These are phyloP conservation scores for Ptilorrhoa leucosticta DNA, from an alignment of 2,113 vertebrate species.

Conservation along the genomic window DNA sequence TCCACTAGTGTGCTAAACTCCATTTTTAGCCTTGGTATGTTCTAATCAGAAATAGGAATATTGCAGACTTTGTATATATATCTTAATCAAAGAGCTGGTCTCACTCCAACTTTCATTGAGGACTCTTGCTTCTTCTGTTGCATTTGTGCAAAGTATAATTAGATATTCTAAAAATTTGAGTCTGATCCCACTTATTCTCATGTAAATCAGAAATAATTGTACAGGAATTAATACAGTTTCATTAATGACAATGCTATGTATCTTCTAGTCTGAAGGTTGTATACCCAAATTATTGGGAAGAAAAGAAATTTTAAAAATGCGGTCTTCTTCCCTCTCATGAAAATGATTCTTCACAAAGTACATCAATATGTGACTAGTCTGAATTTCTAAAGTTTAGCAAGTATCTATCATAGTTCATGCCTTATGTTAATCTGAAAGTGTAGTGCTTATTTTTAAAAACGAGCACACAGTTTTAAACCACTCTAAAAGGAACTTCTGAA, in stretches of 20 bases:
- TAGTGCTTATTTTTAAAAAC: not conserved
- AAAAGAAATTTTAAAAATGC: not conserved
- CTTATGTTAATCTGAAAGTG: not conserved
- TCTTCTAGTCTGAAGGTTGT: not conserved
- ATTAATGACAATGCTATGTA: not conserved
- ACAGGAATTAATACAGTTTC: not conserved
- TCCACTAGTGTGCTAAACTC: not conserved
- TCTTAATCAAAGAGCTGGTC: not conserved
- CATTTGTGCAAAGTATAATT: not conserved
- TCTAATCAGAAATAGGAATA: not conserved
- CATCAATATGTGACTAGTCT: not conserved
- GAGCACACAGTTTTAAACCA: not conserved
- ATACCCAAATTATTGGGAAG: not conserved
- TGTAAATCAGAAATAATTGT: not conserved
- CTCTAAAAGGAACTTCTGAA: not conserved
- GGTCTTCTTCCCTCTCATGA: not conserved
- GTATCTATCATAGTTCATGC: not conserved
- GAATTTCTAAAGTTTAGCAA: not conserved
- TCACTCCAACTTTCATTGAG: not conserved
- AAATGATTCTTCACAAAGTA: not conserved
- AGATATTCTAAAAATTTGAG: not conserved
- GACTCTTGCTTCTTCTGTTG: not conserved
- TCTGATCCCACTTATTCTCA: not conserved
- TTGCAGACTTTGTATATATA: not conserved
- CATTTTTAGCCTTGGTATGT: not conserved